Evolutionary conservation across 2,797 vertebrate genomes (phyloP).

Genomic region (Aythya fuligula): DNA sequence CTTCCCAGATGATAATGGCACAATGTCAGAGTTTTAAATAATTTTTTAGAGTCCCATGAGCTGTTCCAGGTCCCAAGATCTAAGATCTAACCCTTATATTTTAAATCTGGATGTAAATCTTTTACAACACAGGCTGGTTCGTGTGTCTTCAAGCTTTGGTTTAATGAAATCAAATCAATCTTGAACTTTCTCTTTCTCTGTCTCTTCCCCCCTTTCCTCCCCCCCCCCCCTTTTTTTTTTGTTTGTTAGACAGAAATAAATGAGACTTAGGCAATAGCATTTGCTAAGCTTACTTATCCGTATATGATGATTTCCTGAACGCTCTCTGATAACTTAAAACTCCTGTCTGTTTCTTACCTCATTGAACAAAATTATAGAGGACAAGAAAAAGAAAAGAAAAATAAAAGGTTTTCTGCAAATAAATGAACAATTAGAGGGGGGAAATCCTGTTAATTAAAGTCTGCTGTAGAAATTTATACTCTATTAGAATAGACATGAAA

Average conservation of each 20-base stretch:
- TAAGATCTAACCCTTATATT: background rate
- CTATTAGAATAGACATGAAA: background rate
- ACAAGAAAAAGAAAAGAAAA: background rate
- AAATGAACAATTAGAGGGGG: background rate
- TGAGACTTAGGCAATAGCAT: background rate
- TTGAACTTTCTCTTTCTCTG: background rate
- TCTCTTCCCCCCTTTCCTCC: no score
- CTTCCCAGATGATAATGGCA: background rate
- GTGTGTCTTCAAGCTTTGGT: background rate
- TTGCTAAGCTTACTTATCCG: background rate
- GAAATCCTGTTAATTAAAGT: background rate
- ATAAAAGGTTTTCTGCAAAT: background rate
- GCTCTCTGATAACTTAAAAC: background rate
- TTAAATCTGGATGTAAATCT: background rate
- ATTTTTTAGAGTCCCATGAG: background rate
- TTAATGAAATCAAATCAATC: background rate
- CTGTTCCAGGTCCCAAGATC: background rate
- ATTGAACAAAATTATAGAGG: background rate
- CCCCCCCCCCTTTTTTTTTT: background rate
- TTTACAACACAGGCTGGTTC: background rate
- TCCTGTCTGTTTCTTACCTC: background rate
- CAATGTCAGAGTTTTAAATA: background rate
- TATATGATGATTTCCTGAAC: background rate
- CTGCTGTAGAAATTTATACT: background rate
- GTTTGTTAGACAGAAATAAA: background rate